Evolutionary conservation across 2,888 invertebrate genomes (phyloP).

Genomic region (Vandiemenella viatica): DNA sequence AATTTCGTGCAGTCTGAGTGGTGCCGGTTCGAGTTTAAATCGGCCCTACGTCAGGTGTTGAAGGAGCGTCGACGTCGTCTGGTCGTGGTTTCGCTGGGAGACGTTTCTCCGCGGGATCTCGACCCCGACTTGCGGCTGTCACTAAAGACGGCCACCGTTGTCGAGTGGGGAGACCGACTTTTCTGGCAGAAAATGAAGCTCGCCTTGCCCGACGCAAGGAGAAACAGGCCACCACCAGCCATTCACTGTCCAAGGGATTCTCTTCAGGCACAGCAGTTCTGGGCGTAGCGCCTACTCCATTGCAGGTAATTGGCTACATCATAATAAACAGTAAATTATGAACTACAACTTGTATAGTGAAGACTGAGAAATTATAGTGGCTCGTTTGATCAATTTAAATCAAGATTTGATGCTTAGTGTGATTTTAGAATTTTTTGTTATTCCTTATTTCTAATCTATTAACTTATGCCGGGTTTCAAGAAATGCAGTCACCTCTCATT

Average conservation of each 20-base stretch:
- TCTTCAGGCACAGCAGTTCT: constrained; percentile 43
- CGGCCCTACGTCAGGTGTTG: constrained; percentile 78
- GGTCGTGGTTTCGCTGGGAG: constrained; percentile 80
- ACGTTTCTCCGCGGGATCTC: constrained; percentile 73
- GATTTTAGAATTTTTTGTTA: too few relatives aligned
- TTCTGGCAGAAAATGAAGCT: constrained; percentile 94
- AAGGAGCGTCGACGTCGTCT: constrained; percentile 73
- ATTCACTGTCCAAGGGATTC: too few relatives aligned
- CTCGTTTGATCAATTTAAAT: too few relatives aligned
- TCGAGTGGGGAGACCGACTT: constrained; percentile 86
- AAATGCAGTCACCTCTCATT: too few relatives aligned
- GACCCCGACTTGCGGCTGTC: constrained; percentile 82
- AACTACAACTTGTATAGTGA: too few relatives aligned
- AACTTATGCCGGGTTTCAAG: too few relatives aligned
- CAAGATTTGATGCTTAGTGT: too few relatives aligned
- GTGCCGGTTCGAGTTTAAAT: constrained; percentile 88
- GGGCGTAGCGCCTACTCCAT: constrained; percentile 64
- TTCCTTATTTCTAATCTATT: too few relatives aligned
- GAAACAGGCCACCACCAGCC: neutral
- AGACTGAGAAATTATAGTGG: too few relatives aligned
- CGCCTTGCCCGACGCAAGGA: constrained; percentile 58
- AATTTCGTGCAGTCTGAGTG: constrained; percentile 92
- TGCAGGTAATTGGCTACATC: constrained; percentile 34
- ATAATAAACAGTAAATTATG: too few relatives aligned
- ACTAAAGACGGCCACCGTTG: constrained; percentile 77